Percentiles rank a stretch among this genome's conserved stretches.
phyloP scores from a whole-genome alignment of 2,797 vertebrate species.

The Molossus molossus region DNA sequence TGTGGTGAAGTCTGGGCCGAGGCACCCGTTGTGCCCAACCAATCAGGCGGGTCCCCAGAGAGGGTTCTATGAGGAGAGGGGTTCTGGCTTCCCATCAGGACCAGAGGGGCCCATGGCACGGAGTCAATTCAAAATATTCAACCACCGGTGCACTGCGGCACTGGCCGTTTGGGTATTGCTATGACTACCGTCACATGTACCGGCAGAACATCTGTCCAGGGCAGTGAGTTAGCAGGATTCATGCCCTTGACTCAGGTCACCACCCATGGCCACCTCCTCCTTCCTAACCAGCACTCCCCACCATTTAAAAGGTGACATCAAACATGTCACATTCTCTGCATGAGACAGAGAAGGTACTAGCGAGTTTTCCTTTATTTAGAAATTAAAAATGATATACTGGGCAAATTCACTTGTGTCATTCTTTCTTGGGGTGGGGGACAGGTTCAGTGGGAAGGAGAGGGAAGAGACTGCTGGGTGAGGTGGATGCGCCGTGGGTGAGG shows the following conservation, averaged over 20 bases:
- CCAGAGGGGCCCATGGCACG: not conserved
- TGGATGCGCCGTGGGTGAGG: not conserved
- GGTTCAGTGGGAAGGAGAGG: not conserved
- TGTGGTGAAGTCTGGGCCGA: not conserved
- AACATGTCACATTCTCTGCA: not conserved
- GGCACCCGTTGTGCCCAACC: not conserved
- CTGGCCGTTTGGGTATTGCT: not conserved
- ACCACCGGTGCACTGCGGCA: fast-evolving
- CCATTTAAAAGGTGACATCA: not conserved
- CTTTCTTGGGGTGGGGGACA: not conserved
- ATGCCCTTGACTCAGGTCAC: not conserved
- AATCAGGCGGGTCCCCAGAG: not conserved
- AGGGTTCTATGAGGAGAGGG: not conserved
- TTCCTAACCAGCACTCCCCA: not conserved
- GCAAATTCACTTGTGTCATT: not conserved
- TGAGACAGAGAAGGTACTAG: not conserved
- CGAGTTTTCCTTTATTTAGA: not conserved
- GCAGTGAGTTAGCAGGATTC: not conserved
- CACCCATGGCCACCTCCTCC: not conserved
- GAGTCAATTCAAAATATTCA: not conserved
- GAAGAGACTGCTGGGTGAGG: constrained; percentile 61
- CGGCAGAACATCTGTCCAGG: not conserved
- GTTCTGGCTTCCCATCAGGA: not conserved
- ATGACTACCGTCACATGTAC: fast-evolving
- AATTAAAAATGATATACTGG: not conserved